Evolutionary conservation across 2,113 vertebrate genomes (phyloP).

Genomic region (Synodontis membranacea): DNA sequence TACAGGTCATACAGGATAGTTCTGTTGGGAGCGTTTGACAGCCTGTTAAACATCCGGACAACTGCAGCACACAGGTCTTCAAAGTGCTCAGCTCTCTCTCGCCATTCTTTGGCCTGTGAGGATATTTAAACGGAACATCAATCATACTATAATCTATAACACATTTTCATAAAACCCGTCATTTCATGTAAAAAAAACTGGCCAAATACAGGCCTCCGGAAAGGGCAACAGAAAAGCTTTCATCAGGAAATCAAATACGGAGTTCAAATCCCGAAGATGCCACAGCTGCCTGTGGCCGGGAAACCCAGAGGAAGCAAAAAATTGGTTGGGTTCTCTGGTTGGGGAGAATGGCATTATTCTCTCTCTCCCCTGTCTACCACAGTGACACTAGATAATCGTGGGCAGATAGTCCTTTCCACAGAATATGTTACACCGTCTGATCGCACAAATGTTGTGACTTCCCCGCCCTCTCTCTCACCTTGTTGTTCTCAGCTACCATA

Average conservation of each 20-base stretch:
- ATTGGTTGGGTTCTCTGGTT: background rate
- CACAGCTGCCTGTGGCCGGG: background rate
- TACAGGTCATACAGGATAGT: constrained; percentile 96
- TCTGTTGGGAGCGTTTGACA: constrained; percentile 94
- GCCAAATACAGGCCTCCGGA: background rate
- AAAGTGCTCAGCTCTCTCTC: constrained; percentile 82
- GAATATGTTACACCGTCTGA: background rate
- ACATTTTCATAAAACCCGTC: background rate
- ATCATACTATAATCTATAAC: background rate
- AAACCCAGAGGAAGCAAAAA: background rate
- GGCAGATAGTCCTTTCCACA: background rate
- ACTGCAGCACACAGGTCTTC: constrained; percentile 89
- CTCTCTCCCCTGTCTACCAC: background rate
- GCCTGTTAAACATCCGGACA: constrained; percentile 95
- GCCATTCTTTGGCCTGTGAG: constrained; percentile 85
- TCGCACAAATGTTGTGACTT: background rate
- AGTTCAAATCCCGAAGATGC: background rate
- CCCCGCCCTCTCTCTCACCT: constrained; percentile 62
- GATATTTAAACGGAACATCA: background rate
- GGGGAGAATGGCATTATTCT: background rate
- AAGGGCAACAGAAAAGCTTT: background rate
- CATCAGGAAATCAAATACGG: background rate
- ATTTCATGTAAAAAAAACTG: background rate
- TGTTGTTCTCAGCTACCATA: constrained; percentile 78
- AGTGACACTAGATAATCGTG: background rate